A percentile compares a stretch with the other conserved stretches of the same genome.
Conservation (phyloP, 2,888 invertebrate species). For the Nebria salina region DNA sequence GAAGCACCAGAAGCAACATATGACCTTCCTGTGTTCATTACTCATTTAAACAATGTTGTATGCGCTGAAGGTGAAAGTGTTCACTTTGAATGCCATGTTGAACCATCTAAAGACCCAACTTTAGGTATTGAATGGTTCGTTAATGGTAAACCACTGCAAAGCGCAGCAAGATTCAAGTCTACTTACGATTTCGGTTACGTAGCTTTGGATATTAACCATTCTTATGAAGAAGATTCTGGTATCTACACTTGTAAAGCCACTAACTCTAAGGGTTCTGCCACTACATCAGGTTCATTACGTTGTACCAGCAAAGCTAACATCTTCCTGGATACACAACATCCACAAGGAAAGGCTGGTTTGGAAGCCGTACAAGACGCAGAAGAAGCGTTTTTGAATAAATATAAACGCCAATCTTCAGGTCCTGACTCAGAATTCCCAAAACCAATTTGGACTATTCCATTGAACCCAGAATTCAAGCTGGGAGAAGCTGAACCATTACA, state of each 20-base stretch:
- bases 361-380: slow-evolving; percentile 92
- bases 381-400: slow-evolving; percentile 78
- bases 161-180: slow-evolving; percentile 89
- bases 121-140: slow-evolving; percentile 94
- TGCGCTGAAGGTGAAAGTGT: slow-evolving; percentile 88
- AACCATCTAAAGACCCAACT: slow-evolving; percentile 91
- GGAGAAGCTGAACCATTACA: slow-evolving; percentile 87
- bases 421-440: slow-evolving; percentile 83
- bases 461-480: slow-evolving; percentile 81
- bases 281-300: slow-evolving; percentile 88
- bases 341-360: slow-evolving; percentile 90
- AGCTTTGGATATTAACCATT: slow-evolving; percentile 86
- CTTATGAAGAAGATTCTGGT: slow-evolving; percentile 92
- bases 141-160: slow-evolving; percentile 88
- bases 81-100: slow-evolving; percentile 92
- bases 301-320: slow-evolving; percentile 83
- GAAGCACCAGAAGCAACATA: slow-evolving; percentile 81
- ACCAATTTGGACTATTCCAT: slow-evolving; percentile 86
- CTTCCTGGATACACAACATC: slow-evolving; percentile 91
- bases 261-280: slow-evolving; percentile 88
- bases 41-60: slow-evolving; percentile 89
- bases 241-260: slow-evolving; percentile 91
- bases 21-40: slow-evolving; percentile 88
- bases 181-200: slow-evolving; percentile 97
- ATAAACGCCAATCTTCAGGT: slow-evolving; percentile 73